Percentiles rank a stretch among this genome's conserved stretches.
Conservation (phyloP, 64 coral and sea anemone genomes). For the Porites lutea region DNA sequence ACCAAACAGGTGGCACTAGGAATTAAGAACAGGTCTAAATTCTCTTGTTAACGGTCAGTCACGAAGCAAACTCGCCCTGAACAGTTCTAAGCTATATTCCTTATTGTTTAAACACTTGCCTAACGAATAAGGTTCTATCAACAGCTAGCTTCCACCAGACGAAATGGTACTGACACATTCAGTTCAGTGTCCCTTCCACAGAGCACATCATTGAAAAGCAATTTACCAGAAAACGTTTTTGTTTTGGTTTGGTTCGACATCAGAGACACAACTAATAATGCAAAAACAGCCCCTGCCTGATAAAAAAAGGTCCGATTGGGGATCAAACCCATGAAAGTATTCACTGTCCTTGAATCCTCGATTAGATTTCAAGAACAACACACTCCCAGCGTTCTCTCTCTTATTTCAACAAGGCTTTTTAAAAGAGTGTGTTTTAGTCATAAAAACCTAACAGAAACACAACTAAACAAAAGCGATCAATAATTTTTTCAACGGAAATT, state of each 20-base stretch:
- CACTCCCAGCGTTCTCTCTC: neutral
- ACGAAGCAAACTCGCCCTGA: neutral
- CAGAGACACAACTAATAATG: neutral
- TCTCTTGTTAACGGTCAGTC: neutral
- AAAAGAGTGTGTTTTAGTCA: neutral
- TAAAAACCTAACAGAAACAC: neutral
- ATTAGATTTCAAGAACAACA: too few species aligned
- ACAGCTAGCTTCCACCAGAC: too few species aligned
- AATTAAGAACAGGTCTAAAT: conserved; percentile 28
- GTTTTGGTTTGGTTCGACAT: neutral
- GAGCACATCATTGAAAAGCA: neutral
- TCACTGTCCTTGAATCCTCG: too few species aligned
- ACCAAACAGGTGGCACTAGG: neutral
- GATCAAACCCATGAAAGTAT: too few species aligned
- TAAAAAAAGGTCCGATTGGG: too few species aligned
- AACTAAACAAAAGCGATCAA: neutral
- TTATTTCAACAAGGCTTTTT: neutral
- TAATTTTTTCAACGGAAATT: neutral
- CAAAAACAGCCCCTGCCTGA: neutral
- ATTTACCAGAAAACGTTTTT: neutral
- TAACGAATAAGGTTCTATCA: neutral
- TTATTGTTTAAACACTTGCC: neutral
- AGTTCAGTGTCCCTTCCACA: too few species aligned
- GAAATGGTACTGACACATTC: too few species aligned
- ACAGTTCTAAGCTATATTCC: neutral